Evolutionary conservation across 92 coral and sea anemone species (phyloP), one percentile per base, ranked within the genome.

Genomic region (Paramuricea clavata): DNA sequence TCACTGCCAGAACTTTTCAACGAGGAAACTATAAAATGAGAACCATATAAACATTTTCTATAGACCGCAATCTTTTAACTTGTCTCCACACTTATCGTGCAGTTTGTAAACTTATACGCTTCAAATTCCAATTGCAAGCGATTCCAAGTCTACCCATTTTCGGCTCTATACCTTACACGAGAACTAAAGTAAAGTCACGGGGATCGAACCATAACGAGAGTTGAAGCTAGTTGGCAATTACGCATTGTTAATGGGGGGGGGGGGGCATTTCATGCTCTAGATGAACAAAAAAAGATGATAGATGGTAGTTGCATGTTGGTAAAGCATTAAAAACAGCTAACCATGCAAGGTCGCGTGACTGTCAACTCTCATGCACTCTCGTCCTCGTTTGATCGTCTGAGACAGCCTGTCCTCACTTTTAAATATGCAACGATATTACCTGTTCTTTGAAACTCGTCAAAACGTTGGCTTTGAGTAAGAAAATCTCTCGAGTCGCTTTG

Each of bases 391-490:
- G n/a, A n/a, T n/a, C n/a, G n/a, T n/a, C n/a, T n/a, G n/a, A n/a
- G n/a, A n/a, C n/a, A 12, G 12, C 64, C 21, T 56, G 25, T 65
- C 72, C 34, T 65, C 34, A 65, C 3, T 13, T n/a, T 27, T 36
- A 36, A 6, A 65, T 11, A n/a, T 52, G n/a, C n/a, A n/a, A n/a
- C n/a, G n/a, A n/a, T 5, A 22, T 9, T 41, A 60, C 84, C 73
- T 79, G 71, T 79, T 57, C 39, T 57, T 41, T 79, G 71, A 57
- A 56, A 79, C 23, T 79, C 84, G 47, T 79, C 84, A 61, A 79
- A 79, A 23, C 84, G 84, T 30, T 79, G 84, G 39, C 84, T 79
- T 79, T 79, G 84, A 44, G 71, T 33, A 8, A 79, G 47, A 41
- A 59, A 61, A 41, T 79, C 73, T 79, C 74, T 79, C 16, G 84